Evolutionary conservation across 2,113 vertebrate species (phyloP).

Genomic region (Gopherus flavomarginatus): DNA sequence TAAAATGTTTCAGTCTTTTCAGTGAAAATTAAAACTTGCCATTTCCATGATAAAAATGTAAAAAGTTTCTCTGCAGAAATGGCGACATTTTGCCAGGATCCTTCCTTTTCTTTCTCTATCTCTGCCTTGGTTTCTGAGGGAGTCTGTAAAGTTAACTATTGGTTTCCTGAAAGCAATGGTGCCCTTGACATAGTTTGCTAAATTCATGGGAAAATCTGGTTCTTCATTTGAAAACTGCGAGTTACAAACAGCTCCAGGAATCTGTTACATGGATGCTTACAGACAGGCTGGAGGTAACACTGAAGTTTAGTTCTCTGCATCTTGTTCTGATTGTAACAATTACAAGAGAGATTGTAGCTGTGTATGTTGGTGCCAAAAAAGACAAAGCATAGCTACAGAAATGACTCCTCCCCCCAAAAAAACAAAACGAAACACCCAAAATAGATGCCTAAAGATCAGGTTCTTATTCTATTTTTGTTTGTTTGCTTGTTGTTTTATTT

Average conservation of each 20-base stretch:
- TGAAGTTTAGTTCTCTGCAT: background rate
- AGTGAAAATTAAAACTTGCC: background rate
- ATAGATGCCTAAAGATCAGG: too few relatives aligned
- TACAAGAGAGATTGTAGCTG: background rate
- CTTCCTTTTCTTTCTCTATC: background rate
- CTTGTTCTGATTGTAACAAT: background rate
- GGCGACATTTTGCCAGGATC: background rate
- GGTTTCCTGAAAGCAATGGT: background rate
- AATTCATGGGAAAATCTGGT: background rate
- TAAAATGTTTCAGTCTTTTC: background rate
- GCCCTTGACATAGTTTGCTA: background rate
- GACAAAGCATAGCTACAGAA: too few relatives aligned
- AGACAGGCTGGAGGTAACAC: background rate
- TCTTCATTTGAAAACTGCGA: background rate
- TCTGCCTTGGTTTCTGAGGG: background rate
- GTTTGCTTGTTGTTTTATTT: too few relatives aligned
- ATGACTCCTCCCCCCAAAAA: too few relatives aligned
- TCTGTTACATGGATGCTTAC: background rate
- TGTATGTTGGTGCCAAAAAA: too few relatives aligned
- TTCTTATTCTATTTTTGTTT: too few relatives aligned
- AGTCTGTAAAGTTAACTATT: background rate
- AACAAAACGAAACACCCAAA: too few relatives aligned
- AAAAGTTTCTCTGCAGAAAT: background rate
- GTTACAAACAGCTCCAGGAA: background rate
- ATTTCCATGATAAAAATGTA: background rate